These are phyloP conservation scores for Cheilosia soror DNA, from an alignment of 2,888 invertebrate species.

Conservation along the genomic window DNA sequence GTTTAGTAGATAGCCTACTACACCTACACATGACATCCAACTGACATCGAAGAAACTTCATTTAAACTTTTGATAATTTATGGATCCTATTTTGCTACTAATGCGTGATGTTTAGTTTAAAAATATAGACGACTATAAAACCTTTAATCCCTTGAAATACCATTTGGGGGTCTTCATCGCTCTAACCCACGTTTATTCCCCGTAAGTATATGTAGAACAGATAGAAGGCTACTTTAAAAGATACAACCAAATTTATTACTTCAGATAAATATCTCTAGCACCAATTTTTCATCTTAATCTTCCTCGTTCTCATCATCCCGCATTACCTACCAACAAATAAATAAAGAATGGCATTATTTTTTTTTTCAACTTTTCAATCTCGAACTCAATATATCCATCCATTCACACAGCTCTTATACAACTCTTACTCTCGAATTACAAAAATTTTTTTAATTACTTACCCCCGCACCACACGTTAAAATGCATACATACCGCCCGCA, in stretches of 20 bases:
- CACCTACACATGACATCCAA: too few relatives aligned
- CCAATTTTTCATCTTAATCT: constrained; percentile 35
- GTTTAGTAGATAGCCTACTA: too few relatives aligned
- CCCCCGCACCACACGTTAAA: constrained; percentile 7
- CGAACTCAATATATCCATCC: constrained; percentile 2
- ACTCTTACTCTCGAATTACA: constrained; percentile 33
- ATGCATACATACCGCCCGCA: constrained; percentile 50
- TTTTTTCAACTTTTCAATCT: neutral
- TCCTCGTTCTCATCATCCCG: neutral
- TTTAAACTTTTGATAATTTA: too few relatives aligned
- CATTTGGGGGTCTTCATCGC: too few relatives aligned
- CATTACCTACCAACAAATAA: constrained; percentile 12
- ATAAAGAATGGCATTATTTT: constrained; percentile 6
- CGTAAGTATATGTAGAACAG: neutral
- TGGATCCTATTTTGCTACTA: too few relatives aligned
- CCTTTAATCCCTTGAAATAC: too few relatives aligned
- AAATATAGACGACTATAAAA: too few relatives aligned
- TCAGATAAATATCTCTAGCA: constrained; percentile 23
- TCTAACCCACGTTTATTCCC: neutral
- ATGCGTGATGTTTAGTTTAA: too few relatives aligned
- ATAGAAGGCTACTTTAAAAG: constrained; percentile 17
- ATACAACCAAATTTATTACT: constrained; percentile 1
- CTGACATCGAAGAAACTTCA: too few relatives aligned
- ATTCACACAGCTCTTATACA: constrained; percentile 1
- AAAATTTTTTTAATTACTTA: constrained; percentile 54